phyloP scores from a whole-genome alignment of 2,888 invertebrate genomes.

The Ectemnius cavifrons region DNA sequence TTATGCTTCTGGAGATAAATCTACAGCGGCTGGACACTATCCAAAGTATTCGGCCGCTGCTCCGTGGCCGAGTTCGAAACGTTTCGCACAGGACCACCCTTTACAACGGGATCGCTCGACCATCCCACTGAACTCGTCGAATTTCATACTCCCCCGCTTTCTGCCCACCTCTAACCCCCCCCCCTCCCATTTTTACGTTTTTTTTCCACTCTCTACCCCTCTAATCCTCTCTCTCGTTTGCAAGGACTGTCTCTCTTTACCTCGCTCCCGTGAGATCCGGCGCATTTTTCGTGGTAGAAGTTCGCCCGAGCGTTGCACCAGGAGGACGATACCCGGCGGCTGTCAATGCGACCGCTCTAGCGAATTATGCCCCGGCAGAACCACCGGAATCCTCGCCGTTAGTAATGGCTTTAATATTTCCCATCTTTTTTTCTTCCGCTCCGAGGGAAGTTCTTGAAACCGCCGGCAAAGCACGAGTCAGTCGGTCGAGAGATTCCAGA shows the following conservation, averaged over 20 bases:
- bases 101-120: not conserved
- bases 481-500: no score
- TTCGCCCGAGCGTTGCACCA: constrained; percentile 7
- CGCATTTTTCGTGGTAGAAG: constrained; percentile 32
- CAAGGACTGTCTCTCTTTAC: no score
- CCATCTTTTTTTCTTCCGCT: not conserved
- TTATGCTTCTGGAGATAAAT: constrained; percentile 31
- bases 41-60: constrained; percentile 35
- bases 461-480: no score
- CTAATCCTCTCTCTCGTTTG: not conserved
- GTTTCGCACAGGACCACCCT: not conserved
- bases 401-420: constrained; percentile 61
- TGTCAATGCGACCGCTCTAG: constrained; percentile 19
- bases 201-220: not conserved
- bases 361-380: constrained; percentile 23
- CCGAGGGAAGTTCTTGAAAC: not conserved
- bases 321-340: constrained; percentile 12
- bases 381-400: constrained; percentile 42
- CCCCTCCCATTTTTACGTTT: no score
- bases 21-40: constrained; percentile 21
- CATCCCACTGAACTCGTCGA: constrained; percentile 5
- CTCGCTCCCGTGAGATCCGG: not conserved
- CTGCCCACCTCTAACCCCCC: no score
- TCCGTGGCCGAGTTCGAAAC: constrained; percentile 6
- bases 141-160: constrained; percentile 10